Base-by-base conservation (phyloP, 2,113 vertebrate genomes). In the Empidonax alnorum region DNA sequence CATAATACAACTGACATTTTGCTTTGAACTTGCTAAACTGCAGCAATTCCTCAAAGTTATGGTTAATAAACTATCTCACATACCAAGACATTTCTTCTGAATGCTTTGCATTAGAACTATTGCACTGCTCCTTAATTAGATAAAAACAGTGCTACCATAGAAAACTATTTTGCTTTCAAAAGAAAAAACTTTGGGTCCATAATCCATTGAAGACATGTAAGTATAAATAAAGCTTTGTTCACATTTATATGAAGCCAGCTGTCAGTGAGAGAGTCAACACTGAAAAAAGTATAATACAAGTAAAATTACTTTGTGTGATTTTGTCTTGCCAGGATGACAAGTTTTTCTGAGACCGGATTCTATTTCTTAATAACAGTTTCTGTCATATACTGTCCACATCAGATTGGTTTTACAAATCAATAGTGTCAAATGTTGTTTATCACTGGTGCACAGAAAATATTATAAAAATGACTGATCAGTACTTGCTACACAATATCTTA, bases 261-360 rank as follows among this genome's bases (percentile, higher is more conserved):
- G 97, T 98, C 98, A 98, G 94, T 95, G 92, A 97, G 63, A 94
- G 95, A 97, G 96, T 96, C 98, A 98, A 97, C 76, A 74, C 35
- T 88, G 94, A 98, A 98, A 96, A 98, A 97, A 96, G 97, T 95
- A 94, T 89, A 91, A 98, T 97, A 98, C 96, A 98, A 98, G 97
- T 97, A 98, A 98, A 98, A 98, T 98, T 98, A 98, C 94, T 98
- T 94, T 52, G 50, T 96, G 95, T 91, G 97, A 97, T 97, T 98
- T 97, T 95, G 97, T 98, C 97, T 98, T 89, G 66, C 76, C 67
- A 95, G 52, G 39, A 97, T 98, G 98, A 98, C 97, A 98, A 96
- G 94, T 87, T 97, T 98, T 98, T 98, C 97, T 97, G 95, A 98
- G 95, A 98, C 94, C 94, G 97, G 97, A 98, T 98, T 98, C 98